Base-by-base conservation (phyloP, 2,888 invertebrate genomes). In the Clanis bilineata region DNA sequence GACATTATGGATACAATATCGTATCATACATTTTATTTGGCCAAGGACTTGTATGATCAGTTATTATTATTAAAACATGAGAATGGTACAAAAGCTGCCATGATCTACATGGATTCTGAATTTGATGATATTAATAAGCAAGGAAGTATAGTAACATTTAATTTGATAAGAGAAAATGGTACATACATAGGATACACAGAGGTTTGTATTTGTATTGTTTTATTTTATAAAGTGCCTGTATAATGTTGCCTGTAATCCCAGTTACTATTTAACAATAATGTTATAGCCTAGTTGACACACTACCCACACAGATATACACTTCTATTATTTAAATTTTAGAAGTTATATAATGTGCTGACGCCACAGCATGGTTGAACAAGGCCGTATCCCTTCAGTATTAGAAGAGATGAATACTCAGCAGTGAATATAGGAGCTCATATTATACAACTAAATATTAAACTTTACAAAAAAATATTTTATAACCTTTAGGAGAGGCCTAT, bases 71-170 rank as follows among this genome's bases (percentile, higher is more conserved):
- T 97, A 56, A 93, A 93, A 61, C 97, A 99, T 86, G 77, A 79
- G 15, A 98, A 97, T 90, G 96, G 95, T 0, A 82, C 88, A 32
- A 94, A 94, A 25, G 94, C 96, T 28, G 94, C 94, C 7, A 85
- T 93, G 69, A 83, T 98, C 1, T 98, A 98, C 79, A 93, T 94
- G 76, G 95, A 97, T 77, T 94, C 94, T 0, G 92, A 94, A 67
- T 97, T 95, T 82, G 92, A 90, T 59, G 90, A 95, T 74, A 77
- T 80, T 0, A 72, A 78, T 15, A 88, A 80, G 21, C 98, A 99
- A 89, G 99, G 99, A 9, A 95, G 95, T 41, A 95, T 97, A 63
- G 94, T 99, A 4, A 95, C 97, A 68, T 99, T 99, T 82, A 99
- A 98, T 93, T 86, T 99, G 59, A 80, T 95, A 9, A 93, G 97